These are phyloP conservation scores for Remorina albescens DNA, from an alignment of 2,797 vertebrate genomes.

Conservation along the genomic window DNA sequence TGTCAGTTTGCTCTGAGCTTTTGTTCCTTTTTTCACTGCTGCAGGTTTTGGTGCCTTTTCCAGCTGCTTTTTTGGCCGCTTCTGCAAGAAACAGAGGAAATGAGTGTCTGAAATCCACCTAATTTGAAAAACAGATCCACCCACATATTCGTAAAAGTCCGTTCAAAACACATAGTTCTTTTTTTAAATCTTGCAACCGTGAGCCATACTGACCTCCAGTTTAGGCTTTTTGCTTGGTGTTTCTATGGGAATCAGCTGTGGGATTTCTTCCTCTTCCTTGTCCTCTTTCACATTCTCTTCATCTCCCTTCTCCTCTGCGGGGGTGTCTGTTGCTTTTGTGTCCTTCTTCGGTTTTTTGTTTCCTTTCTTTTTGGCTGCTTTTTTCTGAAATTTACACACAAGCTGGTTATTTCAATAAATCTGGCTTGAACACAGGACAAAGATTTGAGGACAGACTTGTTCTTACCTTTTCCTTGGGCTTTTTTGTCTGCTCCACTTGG, in stretches of 20 bases:
- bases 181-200: not conserved
- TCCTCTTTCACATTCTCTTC: not conserved
- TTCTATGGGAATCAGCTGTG: conserved; percentile 81
- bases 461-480: conserved; percentile 58
- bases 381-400: conserved; percentile 35
- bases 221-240: conserved; percentile 78
- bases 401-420: not conserved
- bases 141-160: not conserved
- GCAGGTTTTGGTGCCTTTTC: conserved; percentile 61
- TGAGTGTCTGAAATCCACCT: rapidly evolving
- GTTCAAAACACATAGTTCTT: not conserved
- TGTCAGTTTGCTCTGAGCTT: conserved; percentile 47
- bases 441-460: rapidly evolving
- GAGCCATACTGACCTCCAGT: conserved; percentile 71
- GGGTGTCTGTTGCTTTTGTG: not conserved
- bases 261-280: conserved; percentile 77
- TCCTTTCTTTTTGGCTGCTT: conserved; percentile 23
- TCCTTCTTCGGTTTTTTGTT: conserved; percentile 21
- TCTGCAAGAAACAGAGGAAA: conserved; percentile 43
- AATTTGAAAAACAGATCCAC: not conserved
- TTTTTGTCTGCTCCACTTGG: conserved; percentile 57
- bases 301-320: not conserved
- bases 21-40: conserved; percentile 47
- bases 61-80: conserved; percentile 51
- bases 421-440: rapidly evolving